phyloP scores from a whole-genome alignment of 2,888 invertebrate species.

The Euclidia mi region DNA sequence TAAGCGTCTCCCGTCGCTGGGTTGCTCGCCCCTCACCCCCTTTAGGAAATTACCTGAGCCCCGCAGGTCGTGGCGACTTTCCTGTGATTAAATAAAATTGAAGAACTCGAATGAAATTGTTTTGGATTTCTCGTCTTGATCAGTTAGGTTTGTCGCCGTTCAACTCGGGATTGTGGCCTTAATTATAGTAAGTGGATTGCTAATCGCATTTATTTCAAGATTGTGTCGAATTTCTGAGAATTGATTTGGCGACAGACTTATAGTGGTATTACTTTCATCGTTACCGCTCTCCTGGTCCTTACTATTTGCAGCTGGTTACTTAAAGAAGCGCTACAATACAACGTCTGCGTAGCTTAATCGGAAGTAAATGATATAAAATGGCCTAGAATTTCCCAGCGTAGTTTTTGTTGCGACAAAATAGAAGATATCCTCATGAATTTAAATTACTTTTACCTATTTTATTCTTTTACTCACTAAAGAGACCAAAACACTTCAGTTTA shows the following conservation, averaged over 20 bases:
- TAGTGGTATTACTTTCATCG: constrained; percentile 48
- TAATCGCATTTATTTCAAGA: constrained; percentile 74
- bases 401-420: too few species aligned
- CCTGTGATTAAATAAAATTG: constrained; percentile 85
- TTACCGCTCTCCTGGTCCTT: constrained; percentile 34
- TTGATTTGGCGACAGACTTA: constrained; percentile 53
- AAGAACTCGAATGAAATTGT: constrained; percentile 84
- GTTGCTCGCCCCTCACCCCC: constrained; percentile 59
- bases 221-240: constrained; percentile 52
- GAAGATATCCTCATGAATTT: too few species aligned
- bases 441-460: too few species aligned
- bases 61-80: constrained; percentile 81
- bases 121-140: constrained; percentile 81
- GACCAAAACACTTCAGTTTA: too few species aligned
- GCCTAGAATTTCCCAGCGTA: too few species aligned
- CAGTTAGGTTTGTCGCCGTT: constrained; percentile 73
- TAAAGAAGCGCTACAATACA: constrained; percentile 20
- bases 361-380: constrained; percentile 6
- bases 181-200: constrained; percentile 81
- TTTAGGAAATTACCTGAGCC: constrained; percentile 85
- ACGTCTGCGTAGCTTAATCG: constrained; percentile 1
- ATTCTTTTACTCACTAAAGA: too few species aligned
- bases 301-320: constrained; percentile 39
- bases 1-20: constrained; percentile 70
- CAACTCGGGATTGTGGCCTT: constrained; percentile 72